Evolutionary conservation across 2,113 vertebrate genomes (phyloP).

Genomic region (Aleadryas rufinucha): DNA sequence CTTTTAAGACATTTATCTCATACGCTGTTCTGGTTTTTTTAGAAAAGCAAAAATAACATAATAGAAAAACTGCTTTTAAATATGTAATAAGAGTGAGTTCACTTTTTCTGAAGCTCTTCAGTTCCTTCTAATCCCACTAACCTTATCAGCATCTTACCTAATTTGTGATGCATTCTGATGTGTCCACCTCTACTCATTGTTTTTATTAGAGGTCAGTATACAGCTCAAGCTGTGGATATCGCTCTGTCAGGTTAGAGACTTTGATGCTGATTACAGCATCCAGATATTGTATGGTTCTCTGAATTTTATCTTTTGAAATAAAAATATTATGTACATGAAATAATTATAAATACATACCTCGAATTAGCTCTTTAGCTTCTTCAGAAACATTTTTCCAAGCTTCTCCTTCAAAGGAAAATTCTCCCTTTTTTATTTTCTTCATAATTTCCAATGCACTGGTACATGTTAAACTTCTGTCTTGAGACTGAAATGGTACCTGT

Average conservation of each 20-base stretch:
- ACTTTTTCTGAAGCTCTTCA: not conserved
- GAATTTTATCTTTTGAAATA: not conserved
- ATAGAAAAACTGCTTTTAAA: not conserved
- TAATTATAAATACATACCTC: conserved; percentile 72
- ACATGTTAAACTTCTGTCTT: conserved; percentile 87
- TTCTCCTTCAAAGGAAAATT: conserved; percentile 96
- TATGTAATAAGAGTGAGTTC: not conserved
- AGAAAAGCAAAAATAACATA: not conserved
- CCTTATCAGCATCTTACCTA: not conserved
- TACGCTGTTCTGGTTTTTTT: not conserved
- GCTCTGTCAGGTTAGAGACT: not conserved
- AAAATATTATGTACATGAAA: not conserved
- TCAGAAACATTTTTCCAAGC: conserved; percentile 96
- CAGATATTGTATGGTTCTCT: not conserved
- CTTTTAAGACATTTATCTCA: not conserved
- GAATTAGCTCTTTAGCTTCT: conserved; percentile 95
- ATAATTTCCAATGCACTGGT: conserved; percentile 94
- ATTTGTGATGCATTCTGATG: not conserved
- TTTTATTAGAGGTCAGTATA: not conserved
- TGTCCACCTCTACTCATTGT: no score
- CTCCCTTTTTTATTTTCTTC: conserved; percentile 97
- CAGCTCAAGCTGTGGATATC: not conserved
- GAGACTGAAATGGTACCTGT: conserved; percentile 95
- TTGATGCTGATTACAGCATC: not conserved
- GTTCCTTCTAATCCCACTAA: not conserved